phyloP scores from a whole-genome alignment of 2,888 invertebrate genomes.

The Carpatolechia fugitivella region DNA sequence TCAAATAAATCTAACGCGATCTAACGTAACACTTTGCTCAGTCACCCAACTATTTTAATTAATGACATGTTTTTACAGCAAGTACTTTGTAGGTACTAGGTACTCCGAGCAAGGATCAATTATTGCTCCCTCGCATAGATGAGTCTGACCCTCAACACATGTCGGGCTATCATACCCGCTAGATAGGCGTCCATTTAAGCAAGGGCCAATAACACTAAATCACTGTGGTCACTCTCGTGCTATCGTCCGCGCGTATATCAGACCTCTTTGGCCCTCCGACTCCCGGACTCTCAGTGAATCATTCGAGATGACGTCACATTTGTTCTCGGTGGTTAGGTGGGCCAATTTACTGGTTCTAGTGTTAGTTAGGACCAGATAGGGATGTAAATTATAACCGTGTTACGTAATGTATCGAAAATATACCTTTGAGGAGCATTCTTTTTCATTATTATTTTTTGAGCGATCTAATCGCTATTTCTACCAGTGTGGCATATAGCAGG shows the following conservation, averaged over 20 bases:
- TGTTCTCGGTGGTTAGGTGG: constrained; percentile 30
- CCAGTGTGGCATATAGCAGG: no score
- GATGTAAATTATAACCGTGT: no score
- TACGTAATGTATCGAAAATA: no score
- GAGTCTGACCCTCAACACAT: constrained; percentile 4
- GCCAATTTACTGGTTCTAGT: constrained; percentile 12
- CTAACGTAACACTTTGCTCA: no score
- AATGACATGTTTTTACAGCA: no score
- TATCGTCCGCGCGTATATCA: constrained; percentile 23
- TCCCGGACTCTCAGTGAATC: constrained; percentile 30
- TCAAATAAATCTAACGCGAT: no score
- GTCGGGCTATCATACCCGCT: constrained; percentile 1
- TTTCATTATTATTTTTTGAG: no score
- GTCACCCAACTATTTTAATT: no score
- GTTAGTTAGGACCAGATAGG: neutral
- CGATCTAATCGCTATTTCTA: no score
- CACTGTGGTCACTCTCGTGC: constrained; percentile 15
- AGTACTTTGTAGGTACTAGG: no score
- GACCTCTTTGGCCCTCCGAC: constrained; percentile 8
- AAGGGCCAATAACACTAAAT: constrained; percentile 32
- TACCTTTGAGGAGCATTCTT: no score
- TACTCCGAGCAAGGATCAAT: neutral
- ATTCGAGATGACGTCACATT: constrained; percentile 38
- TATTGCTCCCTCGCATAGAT: neutral
- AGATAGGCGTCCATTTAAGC: constrained; percentile 14